Percentiles rank a stretch among this genome's conserved stretches.
These are phyloP conservation scores for Phenganax stokvisi DNA, from an alignment of 92 coral and sea anemone genomes.

Conservation along the genomic window DNA sequence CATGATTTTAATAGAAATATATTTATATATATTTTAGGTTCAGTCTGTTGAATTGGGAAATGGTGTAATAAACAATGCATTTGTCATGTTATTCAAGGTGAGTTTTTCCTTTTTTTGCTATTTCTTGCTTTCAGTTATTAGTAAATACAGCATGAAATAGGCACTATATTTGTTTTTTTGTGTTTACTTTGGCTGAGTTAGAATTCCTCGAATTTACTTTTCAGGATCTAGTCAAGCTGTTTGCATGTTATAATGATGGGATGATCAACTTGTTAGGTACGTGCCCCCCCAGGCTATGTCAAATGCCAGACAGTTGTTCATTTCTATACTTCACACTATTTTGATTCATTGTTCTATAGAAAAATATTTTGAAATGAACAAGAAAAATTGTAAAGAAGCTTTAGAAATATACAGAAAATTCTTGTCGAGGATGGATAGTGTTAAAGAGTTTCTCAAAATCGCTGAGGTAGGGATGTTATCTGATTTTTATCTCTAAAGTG, in stretches of 20 bases:
- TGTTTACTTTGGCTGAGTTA: neutral
- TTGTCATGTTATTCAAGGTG: constrained; percentile 94
- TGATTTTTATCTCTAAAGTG: neutral
- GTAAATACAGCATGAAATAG: no score
- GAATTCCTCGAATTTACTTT: neutral
- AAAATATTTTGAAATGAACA: constrained; percentile 96
- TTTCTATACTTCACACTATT: neutral
- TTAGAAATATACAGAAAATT: constrained; percentile 85
- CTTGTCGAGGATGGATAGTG: constrained; percentile 88
- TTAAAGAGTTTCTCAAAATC: constrained; percentile 77
- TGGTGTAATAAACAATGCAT: constrained; percentile 96
- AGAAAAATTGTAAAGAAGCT: constrained; percentile 82
- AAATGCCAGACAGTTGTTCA: neutral
- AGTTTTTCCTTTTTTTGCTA: constrained; percentile 6
- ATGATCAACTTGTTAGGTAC: constrained; percentile 84
- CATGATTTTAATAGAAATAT: neutral
- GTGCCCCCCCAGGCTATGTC: constrained; percentile 7
- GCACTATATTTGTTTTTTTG: no score
- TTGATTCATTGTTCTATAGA: constrained; percentile 51
- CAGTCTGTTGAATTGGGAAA: constrained; percentile 85
- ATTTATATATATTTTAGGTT: constrained; percentile 46
- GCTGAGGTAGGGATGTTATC: constrained; percentile 58
- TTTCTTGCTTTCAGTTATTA: neutral
- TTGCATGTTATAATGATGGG: constrained; percentile 99
- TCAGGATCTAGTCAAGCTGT: constrained; percentile 86